A percentile compares a stretch with the other conserved stretches of the same genome.
Conservation (phyloP, 2,113 vertebrate species). For the Synodontis membranacea region DNA sequence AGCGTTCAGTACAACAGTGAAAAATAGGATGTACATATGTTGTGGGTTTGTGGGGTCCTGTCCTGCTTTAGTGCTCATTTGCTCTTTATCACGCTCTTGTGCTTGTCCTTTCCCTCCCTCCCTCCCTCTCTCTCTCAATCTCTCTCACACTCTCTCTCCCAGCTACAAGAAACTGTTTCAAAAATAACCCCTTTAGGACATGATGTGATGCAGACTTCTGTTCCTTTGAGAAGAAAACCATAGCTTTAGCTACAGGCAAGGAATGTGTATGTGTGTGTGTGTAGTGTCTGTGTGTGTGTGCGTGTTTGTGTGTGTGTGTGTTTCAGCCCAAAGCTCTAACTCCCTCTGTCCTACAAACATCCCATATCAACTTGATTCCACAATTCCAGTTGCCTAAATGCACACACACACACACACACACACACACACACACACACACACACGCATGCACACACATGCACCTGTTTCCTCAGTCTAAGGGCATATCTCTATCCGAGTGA, state of each 20-base stretch:
- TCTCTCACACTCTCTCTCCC: conserved; percentile 5
- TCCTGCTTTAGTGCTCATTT: conserved; percentile 23
- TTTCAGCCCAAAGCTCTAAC: conserved; percentile 24
- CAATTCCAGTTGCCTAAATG: conserved; percentile 35
- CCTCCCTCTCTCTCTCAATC: conserved; percentile 47
- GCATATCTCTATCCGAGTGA: conserved; percentile 36
- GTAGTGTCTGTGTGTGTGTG: conserved; percentile 34
- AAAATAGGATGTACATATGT: conserved; percentile 12
- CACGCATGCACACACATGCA: conserved; percentile 26
- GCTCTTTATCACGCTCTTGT: conserved; percentile 53
- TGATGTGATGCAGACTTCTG: conserved; percentile 52
- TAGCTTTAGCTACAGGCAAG: conserved; percentile 38
- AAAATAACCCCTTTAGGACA: conserved; percentile 46
- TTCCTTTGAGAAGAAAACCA: conserved; percentile 43
- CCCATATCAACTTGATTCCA: conserved; percentile 35
- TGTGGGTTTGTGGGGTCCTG: background rate
- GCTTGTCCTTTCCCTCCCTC: conserved; percentile 38
- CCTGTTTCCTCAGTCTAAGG: conserved; percentile 37
- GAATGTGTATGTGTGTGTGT: conserved; percentile 22
- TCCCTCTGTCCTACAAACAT: conserved; percentile 49
- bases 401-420: conserved; percentile 24
- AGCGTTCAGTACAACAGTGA: background rate
- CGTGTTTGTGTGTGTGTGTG: conserved; percentile 23
- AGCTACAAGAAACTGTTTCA: conserved; percentile 35
- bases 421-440: conserved; percentile 29